phyloP scores from a whole-genome alignment of 2,888 invertebrate species.

The Hermaeophaga mercurialis region DNA sequence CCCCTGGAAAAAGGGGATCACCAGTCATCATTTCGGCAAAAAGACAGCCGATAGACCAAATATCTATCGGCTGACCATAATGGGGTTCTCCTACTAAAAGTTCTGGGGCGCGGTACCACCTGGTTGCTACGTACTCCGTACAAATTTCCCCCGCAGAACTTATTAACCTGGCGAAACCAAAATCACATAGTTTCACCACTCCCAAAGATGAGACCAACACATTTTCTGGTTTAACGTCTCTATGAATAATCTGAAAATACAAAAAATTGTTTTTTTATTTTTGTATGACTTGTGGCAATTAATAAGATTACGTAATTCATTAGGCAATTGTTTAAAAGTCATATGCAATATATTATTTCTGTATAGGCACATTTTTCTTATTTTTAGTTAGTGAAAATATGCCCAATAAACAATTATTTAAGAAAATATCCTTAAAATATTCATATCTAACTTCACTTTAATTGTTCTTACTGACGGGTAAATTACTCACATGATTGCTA shows the following conservation, averaged over 20 bases:
- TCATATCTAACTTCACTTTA: too few relatives aligned
- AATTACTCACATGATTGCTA: constrained; percentile 74
- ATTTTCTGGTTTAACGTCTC: constrained; percentile 90
- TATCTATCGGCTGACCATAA: constrained; percentile 77
- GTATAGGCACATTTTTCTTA: too few relatives aligned
- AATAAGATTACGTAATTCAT: too few relatives aligned
- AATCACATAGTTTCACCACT: constrained; percentile 88
- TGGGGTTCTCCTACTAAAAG: constrained; percentile 79
- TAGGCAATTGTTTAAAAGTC: too few relatives aligned
- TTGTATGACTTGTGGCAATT: not conserved
- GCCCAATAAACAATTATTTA: too few relatives aligned
- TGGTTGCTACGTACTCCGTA: constrained; percentile 88
- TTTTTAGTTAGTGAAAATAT: too few relatives aligned
- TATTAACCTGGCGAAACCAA: constrained; percentile 82
- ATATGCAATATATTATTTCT: too few relatives aligned
- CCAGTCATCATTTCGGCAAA: constrained; percentile 86
- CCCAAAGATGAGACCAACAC: constrained; percentile 80
- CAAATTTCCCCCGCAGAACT: constrained; percentile 77
- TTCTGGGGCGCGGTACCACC: constrained; percentile 83
- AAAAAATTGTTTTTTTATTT: not conserved
- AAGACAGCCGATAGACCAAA: constrained; percentile 87
- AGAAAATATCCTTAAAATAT: too few relatives aligned
- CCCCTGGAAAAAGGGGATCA: constrained; percentile 85
- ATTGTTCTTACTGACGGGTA: too few relatives aligned
- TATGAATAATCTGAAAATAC: constrained; percentile 74